Evolutionary conservation across 2,797 vertebrate species (phyloP).

Genomic region (Triplophysa bombifrons): DNA sequence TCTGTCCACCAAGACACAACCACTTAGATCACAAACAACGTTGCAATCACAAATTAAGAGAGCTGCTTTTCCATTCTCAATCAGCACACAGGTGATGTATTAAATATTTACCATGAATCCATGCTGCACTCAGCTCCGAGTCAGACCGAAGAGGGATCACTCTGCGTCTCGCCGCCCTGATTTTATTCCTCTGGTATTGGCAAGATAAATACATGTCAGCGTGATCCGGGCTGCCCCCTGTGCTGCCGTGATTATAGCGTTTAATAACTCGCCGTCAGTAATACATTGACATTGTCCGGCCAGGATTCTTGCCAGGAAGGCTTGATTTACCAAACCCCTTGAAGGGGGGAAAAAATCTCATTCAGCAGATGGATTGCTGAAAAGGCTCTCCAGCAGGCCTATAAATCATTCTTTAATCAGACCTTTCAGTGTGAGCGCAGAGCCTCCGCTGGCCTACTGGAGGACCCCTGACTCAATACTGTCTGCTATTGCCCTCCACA

Average conservation of each 20-base stretch:
- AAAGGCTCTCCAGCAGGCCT: constrained; percentile 75
- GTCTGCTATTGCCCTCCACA: constrained; percentile 64
- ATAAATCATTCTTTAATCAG: constrained; percentile 91
- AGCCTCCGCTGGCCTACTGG: constrained; percentile 72
- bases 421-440: constrained; percentile 73
- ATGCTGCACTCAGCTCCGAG: constrained; percentile 37
- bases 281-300: constrained; percentile 78
- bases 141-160: constrained; percentile 66
- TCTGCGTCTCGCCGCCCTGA: constrained; percentile 43
- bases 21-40: constrained; percentile 27
- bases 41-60: constrained; percentile 31
- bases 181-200: constrained; percentile 62
- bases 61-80: constrained; percentile 26
- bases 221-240: constrained; percentile 56
- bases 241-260: constrained; percentile 65
- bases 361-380: constrained; percentile 82
- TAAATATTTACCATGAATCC: constrained; percentile 27
- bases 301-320: constrained; percentile 71
- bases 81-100: constrained; percentile 45
- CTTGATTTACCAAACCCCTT: constrained; percentile 84
- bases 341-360: constrained; percentile 72
- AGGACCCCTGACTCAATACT: constrained; percentile 72
- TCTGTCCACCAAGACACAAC: constrained; percentile 31
- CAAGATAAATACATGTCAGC: constrained; percentile 70
- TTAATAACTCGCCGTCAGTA: constrained; percentile 73